These are phyloP conservation scores for Tinea semifulvella DNA, from an alignment of 2,888 invertebrate genomes.

Conservation along the genomic window DNA sequence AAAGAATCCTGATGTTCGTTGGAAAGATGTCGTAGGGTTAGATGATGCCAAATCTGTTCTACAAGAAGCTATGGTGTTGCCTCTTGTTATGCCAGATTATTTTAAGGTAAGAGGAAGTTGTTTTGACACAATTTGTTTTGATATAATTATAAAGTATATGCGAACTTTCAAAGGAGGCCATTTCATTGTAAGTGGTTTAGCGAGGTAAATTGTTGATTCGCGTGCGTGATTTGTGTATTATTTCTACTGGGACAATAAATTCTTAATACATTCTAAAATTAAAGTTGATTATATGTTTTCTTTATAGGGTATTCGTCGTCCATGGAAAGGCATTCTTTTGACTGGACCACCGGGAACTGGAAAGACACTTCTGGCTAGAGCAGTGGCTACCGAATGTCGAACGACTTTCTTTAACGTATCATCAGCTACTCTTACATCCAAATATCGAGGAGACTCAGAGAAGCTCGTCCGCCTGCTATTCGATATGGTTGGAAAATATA, in stretches of 20 bases:
- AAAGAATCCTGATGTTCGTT: conserved; percentile 82
- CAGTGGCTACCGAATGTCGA: conserved; percentile 89
- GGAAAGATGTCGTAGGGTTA: conserved; percentile 80
- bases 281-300: not conserved
- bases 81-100: conserved; percentile 88
- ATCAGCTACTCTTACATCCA: conserved; percentile 86
- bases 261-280: not conserved
- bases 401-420: conserved; percentile 91
- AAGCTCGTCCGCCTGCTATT: conserved; percentile 86
- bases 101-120: conserved; percentile 69
- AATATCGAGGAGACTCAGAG: conserved; percentile 91
- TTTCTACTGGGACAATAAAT: not conserved
- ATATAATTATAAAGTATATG: no score
- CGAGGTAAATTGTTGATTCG: conserved; percentile 37
- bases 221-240: conserved; percentile 31
- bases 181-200: conserved; percentile 1
- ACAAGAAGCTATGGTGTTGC: conserved; percentile 88
- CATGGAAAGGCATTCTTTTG: conserved; percentile 80
- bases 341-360: conserved; percentile 80
- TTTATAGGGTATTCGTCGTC: conserved; percentile 74
- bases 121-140: not conserved
- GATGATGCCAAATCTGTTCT: conserved; percentile 79
- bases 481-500: conserved; percentile 73
- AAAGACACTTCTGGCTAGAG: conserved; percentile 84
- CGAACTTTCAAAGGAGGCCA: not conserved